Conservation (phyloP, 2,797 vertebrate genomes). For the Zalophus californianus region DNA sequence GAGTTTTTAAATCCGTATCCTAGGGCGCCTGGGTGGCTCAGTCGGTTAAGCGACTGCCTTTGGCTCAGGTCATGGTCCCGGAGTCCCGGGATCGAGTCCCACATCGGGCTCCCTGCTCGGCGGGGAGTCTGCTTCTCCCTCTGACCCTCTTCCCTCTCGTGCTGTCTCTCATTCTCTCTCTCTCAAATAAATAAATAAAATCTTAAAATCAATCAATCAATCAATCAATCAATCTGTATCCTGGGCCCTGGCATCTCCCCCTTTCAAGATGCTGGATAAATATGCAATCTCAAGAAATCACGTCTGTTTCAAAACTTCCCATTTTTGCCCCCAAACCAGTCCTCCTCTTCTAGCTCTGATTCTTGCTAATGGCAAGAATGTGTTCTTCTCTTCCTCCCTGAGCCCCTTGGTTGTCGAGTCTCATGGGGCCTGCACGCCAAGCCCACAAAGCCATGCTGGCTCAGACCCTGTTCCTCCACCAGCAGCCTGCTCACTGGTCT, state of each 20-base stretch:
- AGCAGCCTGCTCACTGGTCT: too few species aligned
- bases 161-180: too few species aligned
- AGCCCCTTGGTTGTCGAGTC: background rate
- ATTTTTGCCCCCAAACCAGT: background rate
- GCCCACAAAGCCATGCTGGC: background rate
- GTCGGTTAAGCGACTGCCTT: too few species aligned
- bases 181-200: too few species aligned
- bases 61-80: too few species aligned
- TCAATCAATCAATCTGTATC: background rate
- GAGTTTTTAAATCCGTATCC: background rate
- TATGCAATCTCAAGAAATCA: background rate
- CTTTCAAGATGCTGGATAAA: background rate
- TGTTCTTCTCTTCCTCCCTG: background rate
- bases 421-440: background rate
- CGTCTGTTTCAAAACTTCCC: background rate
- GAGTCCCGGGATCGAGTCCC: too few species aligned
- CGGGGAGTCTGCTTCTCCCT: too few species aligned
- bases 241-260: background rate
- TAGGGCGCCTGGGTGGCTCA: too few species aligned
- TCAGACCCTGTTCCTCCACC: background rate
- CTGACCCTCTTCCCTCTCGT: too few species aligned
- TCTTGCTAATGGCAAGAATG: accelerated
- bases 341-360: background rate
- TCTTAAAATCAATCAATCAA: background rate
- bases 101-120: too few species aligned